These are phyloP conservation scores for Galaxea fascicularis DNA, from an alignment of 92 coral and sea anemone species.

Conservation along the genomic window DNA sequence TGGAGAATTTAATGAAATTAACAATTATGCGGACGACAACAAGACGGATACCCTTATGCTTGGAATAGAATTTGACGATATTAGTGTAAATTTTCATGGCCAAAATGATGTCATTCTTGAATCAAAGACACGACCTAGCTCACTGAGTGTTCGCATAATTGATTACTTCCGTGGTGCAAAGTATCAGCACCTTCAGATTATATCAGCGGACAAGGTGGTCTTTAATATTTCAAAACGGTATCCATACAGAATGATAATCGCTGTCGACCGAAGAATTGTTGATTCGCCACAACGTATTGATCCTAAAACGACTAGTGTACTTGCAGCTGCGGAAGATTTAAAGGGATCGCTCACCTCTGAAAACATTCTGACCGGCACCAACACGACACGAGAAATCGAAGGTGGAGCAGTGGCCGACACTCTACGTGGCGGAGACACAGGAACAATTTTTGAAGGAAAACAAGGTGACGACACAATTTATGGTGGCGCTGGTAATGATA, in stretches of 20 bases:
- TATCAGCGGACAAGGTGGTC: constrained; percentile 44
- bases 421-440: constrained; percentile 46
- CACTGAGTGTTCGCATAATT: constrained; percentile 27
- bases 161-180: constrained; percentile 26
- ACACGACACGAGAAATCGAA: constrained; percentile 8
- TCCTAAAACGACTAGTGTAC: not conserved
- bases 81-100: constrained; percentile 36
- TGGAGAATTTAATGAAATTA: too few relatives aligned
- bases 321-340: too few relatives aligned
- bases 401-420: constrained; percentile 46
- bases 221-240: constrained; percentile 34
- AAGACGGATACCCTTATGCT: constrained; percentile 46
- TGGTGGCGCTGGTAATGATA: too few relatives aligned
- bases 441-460: too few relatives aligned
- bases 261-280: constrained; percentile 21
- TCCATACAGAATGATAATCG: constrained; percentile 34
- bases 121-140: constrained; percentile 47
- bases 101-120: constrained; percentile 36
- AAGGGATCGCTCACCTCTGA: constrained; percentile 12
- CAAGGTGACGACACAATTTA: too few relatives aligned
- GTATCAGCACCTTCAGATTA: too few relatives aligned
- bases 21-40: too few relatives aligned
- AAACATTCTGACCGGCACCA: constrained; percentile 34
- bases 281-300: constrained; percentile 12
- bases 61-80: constrained; percentile 56